A percentile compares a stretch with the other conserved stretches of the same genome.
Evolutionary conservation across 2,888 invertebrate species (phyloP).

Genomic region (Neocrepidodera transversa): DNA sequence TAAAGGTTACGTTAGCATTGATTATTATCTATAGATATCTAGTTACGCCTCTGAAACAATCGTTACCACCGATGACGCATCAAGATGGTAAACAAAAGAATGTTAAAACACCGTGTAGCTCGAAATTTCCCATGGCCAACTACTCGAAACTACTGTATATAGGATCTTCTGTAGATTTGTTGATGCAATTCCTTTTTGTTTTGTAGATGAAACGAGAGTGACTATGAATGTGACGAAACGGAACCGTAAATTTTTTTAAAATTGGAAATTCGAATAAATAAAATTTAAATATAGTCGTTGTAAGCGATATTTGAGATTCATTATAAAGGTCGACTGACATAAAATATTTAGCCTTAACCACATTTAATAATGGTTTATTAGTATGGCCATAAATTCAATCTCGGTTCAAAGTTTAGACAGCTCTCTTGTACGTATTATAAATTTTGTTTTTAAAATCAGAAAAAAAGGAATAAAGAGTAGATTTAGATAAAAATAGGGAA

Average conservation of each 20-base stretch:
- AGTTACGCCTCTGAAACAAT: constrained; percentile 45
- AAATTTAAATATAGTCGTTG: too few relatives aligned
- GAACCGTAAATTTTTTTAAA: neutral
- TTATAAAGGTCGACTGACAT: too few relatives aligned
- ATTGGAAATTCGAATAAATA: neutral
- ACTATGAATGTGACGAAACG: constrained; percentile 17
- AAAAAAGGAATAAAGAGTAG: too few relatives aligned
- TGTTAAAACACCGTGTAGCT: constrained; percentile 51
- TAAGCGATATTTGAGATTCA: too few relatives aligned
- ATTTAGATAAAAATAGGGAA: too few relatives aligned
- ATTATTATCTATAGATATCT: constrained; percentile 20
- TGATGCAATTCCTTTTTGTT: constrained; percentile 35
- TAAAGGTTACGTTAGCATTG: constrained; percentile 3
- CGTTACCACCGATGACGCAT: constrained; percentile 59
- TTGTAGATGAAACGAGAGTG: constrained; percentile 23
- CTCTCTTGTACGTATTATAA: too few relatives aligned
- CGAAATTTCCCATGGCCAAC: constrained; percentile 54
- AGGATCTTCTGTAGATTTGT: constrained; percentile 29
- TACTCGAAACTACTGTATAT: constrained; percentile 39
- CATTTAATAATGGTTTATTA: too few relatives aligned
- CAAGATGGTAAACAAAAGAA: constrained; percentile 58
- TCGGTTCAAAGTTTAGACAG: too few relatives aligned
- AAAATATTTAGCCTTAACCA: too few relatives aligned
- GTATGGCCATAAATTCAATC: too few relatives aligned
- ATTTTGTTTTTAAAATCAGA: too few relatives aligned